Conservation (phyloP, 2,888 invertebrate genomes). For the Coecobrya sp. region DNA sequence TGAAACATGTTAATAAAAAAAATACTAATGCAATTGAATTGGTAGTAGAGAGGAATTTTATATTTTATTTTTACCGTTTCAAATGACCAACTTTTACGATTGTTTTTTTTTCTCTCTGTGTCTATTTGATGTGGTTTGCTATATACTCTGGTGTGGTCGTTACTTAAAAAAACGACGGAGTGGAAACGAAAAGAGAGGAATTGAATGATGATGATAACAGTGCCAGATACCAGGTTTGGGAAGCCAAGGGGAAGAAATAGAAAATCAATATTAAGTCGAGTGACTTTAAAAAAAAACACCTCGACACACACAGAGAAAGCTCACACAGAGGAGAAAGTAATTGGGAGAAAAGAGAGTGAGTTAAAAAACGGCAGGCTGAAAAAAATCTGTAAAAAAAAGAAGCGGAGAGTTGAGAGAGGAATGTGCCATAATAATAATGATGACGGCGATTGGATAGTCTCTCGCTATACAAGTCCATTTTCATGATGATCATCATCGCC, state of each 20-base stretch:
- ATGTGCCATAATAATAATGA: slow-evolving; percentile 30
- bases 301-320: no score
- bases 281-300: slow-evolving; percentile 6
- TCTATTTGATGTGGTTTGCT: slow-evolving; percentile 6
- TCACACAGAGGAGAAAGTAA: neutral
- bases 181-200: neutral
- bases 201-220: slow-evolving; percentile 22
- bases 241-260: neutral
- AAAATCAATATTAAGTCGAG: slow-evolving; percentile 19
- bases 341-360: neutral
- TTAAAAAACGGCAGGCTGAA: neutral
- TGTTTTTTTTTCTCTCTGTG: no score
- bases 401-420: neutral
- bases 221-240: no score
- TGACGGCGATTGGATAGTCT: slow-evolving; percentile 12
- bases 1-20: slow-evolving; percentile 61
- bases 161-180: neutral
- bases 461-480: slow-evolving; percentile 5
- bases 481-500: neutral
- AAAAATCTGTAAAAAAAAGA: neutral
- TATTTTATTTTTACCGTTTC: slow-evolving; percentile 28
- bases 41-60: neutral
- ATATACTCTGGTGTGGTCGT: no score
- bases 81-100: slow-evolving; percentile 47
- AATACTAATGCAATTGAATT: neutral